Evolutionary conservation across 1,140 invertebrate species (phyloP), one percentile per base, ranked within the genome.

Genomic region (Sinella curviseta): DNA sequence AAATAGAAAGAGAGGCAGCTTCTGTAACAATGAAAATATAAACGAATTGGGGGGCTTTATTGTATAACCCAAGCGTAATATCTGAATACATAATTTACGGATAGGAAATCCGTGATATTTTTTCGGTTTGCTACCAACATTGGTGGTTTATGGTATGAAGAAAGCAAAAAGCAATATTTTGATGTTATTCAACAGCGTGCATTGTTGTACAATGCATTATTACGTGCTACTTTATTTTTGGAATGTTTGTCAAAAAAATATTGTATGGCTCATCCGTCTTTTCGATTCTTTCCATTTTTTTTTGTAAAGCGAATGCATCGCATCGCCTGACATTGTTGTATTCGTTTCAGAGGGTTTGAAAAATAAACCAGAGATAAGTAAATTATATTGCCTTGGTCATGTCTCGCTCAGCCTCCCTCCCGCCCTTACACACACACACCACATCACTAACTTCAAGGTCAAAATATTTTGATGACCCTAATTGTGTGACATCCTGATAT

Each of bases 401-500:
- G 57, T 60, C 57, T 14, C 24, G 8, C 57, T 17, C 14, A 17
- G 57, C 57, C 57, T 60, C 57, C 24, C 12, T 60, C 57, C 57
- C 57, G 57, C 57, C 57, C 57, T 60, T 60, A 60, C 12, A 24
- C 31, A 65, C 24, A 65, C 16, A 8, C 14, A 31, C 8, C 57
- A 33, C n/a, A n/a, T n/a, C n/a, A n/a, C n/a, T n/a, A n/a, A n/a
- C 31, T 70, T 70, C 65, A 70, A 70, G 65, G 65, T 31, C 65
- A 70, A 16, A 33, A n/a, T n/a, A 31, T 31, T 14, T 70, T 70
- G 65, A 70, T 70, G 65, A 70, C 65, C 65, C 65, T 70, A 65
- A 65, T 26, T 12, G 26, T 33, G 26, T 70, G 65, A 70, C 65
- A 33, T 70, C 31, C 65, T 70, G 3, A 31, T 31, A 70, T 70